Evolutionary conservation across 1,140 invertebrate genomes (phyloP).

Genomic region (Linepithema humile): DNA sequence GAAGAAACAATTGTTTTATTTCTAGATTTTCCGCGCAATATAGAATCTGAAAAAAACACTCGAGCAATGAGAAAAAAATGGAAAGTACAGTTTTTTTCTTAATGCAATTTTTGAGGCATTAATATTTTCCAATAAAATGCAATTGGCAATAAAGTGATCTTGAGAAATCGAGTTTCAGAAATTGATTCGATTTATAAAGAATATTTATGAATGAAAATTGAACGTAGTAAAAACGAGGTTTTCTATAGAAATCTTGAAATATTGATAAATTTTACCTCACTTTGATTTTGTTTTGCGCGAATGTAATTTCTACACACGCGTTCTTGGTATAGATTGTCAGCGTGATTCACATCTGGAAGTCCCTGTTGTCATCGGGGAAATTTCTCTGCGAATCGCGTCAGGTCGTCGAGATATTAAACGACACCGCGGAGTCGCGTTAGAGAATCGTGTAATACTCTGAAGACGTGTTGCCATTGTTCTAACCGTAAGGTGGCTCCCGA

Average conservation of each 20-base stretch:
- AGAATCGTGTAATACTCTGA: slow-evolving; percentile 45
- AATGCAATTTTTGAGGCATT: neutral
- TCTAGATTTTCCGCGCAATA: neutral
- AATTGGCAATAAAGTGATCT: neutral
- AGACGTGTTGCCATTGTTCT: slow-evolving; percentile 41
- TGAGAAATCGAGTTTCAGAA: neutral
- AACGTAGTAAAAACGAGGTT: neutral
- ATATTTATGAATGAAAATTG: neutral
- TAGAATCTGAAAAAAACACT: neutral
- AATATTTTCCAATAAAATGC: neutral
- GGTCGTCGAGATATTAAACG: slow-evolving; percentile 49
- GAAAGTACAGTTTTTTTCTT: neutral
- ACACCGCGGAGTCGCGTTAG: slow-evolving; percentile 36
- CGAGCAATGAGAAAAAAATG: no score
- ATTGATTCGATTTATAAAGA: neutral
- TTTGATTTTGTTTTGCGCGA: neutral
- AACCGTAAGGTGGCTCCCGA: slow-evolving; percentile 1
- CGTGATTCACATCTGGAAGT: slow-evolving; percentile 33
- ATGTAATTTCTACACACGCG: slow-evolving; percentile 12
- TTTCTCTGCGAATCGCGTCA: slow-evolving; percentile 27
- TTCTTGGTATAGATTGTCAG: slow-evolving; percentile 19
- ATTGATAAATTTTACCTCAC: slow-evolving; percentile 13
- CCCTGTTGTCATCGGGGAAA: slow-evolving; percentile 46
- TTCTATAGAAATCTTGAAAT: no score
- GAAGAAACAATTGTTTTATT: no score